Base-by-base conservation (phyloP, 2,113 vertebrate species). In the Gasterosteus aculeatus region DNA sequence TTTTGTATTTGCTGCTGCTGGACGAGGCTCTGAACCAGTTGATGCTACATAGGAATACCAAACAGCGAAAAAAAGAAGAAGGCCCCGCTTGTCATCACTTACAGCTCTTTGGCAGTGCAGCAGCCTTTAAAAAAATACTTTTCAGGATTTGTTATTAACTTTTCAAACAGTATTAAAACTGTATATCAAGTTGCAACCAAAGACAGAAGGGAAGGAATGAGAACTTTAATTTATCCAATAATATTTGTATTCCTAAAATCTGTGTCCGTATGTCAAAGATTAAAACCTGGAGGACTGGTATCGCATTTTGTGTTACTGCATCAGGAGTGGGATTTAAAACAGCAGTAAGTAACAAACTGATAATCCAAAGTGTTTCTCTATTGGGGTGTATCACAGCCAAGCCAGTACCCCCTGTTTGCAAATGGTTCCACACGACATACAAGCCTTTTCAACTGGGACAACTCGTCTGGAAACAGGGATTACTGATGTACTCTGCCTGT, bases 21-120 rank as follows among this genome's bases (percentile, higher is more conserved):
- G 64, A 94, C 94, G 77, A 94, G 91, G 85, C 89, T 96, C 93
- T 95, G 93, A 82, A 94, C 91, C 81, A 85, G 93, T 29, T 94
- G 94, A 88, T 95, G 95, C 93, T 93, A 93, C 60, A 92, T 63
- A n/a, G 59, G 57, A 89, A 92, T 51, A 88, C n/a, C 84, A 92
- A 67, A 89, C 77, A 90, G 67, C 85, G 57, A 53, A 75, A 74
- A 68, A 19, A 54, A 85, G 63, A 89, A 77, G 53, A 72, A 75
- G 31, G 29, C 44, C 73, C n/a, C n/a, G 10, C 53, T 26, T 41
- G 10, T 68, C 12, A 46, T 56, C 14, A 41, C 60, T 22, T 54
- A 49, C 38, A 44, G 14, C 31, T 59, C 1, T 44, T 33, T 53
- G 38, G 56, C 19, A 57, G 3, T 22, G 33, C 12, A 41, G 26